A percentile compares a stretch with the other conserved stretches of the same genome.
Evolutionary conservation across 1,140 invertebrate genomes (phyloP).

Genomic region (Grapholita molesta): DNA sequence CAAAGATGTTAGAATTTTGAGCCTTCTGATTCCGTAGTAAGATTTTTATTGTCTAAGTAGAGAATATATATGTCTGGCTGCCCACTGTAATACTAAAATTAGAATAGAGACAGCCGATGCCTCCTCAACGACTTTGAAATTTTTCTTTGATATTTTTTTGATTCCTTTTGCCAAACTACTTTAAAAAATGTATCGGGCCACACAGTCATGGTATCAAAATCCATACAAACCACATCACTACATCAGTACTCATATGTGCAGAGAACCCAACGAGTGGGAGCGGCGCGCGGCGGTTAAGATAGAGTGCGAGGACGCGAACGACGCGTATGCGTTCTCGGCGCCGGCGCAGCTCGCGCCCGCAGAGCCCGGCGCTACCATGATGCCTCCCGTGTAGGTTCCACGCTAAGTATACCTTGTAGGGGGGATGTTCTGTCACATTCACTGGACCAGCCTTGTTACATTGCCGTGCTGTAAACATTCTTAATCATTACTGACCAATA

Average conservation of each 20-base stretch:
- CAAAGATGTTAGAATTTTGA: not conserved
- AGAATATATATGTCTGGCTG: too few species aligned
- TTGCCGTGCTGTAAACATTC: not conserved
- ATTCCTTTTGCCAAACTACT: not conserved
- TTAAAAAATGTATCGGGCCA: not conserved
- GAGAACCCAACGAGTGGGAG: conserved; percentile 69
- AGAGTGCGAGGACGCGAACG: conserved; percentile 70
- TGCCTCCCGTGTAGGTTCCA: conserved; percentile 56
- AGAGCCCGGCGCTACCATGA: conserved; percentile 34
- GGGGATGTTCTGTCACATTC: not conserved
- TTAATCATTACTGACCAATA: not conserved
- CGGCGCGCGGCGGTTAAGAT: conserved; percentile 57
- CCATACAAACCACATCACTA: not conserved
- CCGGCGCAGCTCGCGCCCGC: conserved; percentile 31
- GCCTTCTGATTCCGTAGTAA: too few species aligned
- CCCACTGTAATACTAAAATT: too few species aligned
- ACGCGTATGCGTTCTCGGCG: conserved; percentile 60
- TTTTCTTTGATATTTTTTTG: too few species aligned
- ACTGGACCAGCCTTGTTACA: not conserved
- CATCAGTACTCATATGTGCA: conserved; percentile 42
- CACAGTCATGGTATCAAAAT: not conserved
- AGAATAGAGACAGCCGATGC: too few species aligned
- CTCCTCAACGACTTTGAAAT: too few species aligned
- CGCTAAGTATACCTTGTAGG: not conserved
- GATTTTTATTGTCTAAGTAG: too few species aligned